Base-by-base conservation (phyloP, 2,113 vertebrate species). In the Campylomormyrus tamandua region DNA sequence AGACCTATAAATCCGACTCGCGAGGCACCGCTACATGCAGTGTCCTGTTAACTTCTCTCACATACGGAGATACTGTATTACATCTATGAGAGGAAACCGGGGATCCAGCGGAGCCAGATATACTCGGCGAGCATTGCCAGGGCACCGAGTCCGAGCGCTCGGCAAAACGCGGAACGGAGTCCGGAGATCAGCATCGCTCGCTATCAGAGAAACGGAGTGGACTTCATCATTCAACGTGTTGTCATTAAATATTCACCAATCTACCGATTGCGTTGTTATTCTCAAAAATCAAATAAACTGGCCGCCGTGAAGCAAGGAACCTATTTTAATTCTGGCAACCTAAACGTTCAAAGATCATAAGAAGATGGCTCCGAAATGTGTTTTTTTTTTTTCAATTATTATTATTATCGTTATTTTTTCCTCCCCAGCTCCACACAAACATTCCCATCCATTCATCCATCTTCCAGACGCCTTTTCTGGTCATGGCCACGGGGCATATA, bases 21-120 rank as follows among this genome's bases (percentile, higher is more conserved):
- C 10, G 53, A 66, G 88, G 87, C 87, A 56, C 58, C 87, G 48
- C 87, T 85, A 15, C 88, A 74, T 52, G 91, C 46, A 62, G 24
- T 88, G 90, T 58, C 89, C 90, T 49, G 89, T 70, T 77, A 92
- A 92, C 86, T 92, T 92, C 89, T 90, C 88, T 90, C 90, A 87
- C 50, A 84, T 42, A 35, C 88, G 66, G 88, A 88, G 84, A 89
- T 46, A 56, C 84, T 80, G 90, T 62, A 48, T 17, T 56, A 62
- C 84, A 58, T 89, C 53, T 87, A 48, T 83, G 87, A 87, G 62
- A 89, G 88, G 85, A 17, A 62, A 70, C 74, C 58, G 56, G 90
- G 89, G 80, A 91, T 90, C 88, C 90, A 58, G 83, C n/a, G 87
- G 77, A 89, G 49, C 74, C 27, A 89, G 66, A 91, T n/a, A 49